Evolutionary conservation across 2,113 vertebrate species (phyloP), one percentile per base, ranked within the genome.

Genomic region (Potamarius usumacintae): DNA sequence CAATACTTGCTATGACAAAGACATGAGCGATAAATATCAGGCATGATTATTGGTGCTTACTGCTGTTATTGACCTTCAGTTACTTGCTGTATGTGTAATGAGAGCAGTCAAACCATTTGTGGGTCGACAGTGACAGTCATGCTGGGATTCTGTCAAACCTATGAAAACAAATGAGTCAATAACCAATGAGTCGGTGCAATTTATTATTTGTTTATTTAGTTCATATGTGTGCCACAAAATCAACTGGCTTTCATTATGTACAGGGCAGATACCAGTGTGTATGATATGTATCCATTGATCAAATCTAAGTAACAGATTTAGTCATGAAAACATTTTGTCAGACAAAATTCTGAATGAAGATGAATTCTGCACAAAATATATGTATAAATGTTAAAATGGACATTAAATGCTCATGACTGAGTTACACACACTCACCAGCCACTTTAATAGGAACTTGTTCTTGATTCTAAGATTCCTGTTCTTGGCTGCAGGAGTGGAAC

Each of bases 21-120:
- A 8, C 52, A 0, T 22, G 69, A 91, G 55, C 53, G 88, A 12
- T 95, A 94, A 58, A 52, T 42, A 4, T 42, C 7, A 72, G 27
- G 15, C 30, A 34, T 0, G 30, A 34, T 34, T 5, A 30, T 7
- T 15, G 67, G 12, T 34, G 12, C 15, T 69, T 30, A 30, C 7
- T 69, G 67, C 22, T 65, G 62, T n/a, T 9, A 65, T 17, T 34
- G 67, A 69, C 14, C 27, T 30, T 69, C 27, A 15, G n/a, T 69
- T 6, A 17, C 12, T 27, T 67, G 4, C n/a, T 67, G 65, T 5
- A n/a, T 65, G 63, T 65, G 63, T 65, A 9, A 3, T 65, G 63
- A n/a, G 9, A n/a, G 63, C 25, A 67, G 65, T 67, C 65, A 67
- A 65, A 67, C 65, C n/a, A 30, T 30, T 27, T 30, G 6, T 69